phyloP scores from a whole-genome alignment of 2,888 invertebrate genomes.

The Drosophila hawaiiensis region DNA sequence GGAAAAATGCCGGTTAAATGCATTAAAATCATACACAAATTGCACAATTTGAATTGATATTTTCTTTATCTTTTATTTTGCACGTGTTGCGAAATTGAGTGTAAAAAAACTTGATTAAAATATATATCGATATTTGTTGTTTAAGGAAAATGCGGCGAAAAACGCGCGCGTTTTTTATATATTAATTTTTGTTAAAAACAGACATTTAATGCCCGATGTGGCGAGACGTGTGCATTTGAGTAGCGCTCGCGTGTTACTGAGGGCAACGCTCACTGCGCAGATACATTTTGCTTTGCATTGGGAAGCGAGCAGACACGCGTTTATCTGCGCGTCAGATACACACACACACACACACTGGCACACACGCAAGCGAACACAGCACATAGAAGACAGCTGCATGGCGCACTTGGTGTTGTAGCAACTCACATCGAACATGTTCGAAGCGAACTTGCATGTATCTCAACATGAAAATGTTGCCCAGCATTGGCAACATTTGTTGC shows the following conservation, averaged over 20 bases:
- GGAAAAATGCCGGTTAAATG: constrained; percentile 62
- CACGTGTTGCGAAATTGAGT: constrained; percentile 28
- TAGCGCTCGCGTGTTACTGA: constrained; percentile 84
- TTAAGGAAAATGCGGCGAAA: constrained; percentile 40
- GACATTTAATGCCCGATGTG: constrained; percentile 47
- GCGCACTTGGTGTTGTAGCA: constrained; percentile 4
- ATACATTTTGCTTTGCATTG: constrained; percentile 80
- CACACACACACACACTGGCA: constrained; percentile 16
- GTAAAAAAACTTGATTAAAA: neutral
- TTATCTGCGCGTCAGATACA: constrained; percentile 68
- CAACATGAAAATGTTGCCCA: constrained; percentile 34
- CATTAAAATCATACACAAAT: constrained; percentile 22
- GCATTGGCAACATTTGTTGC: constrained; percentile 49
- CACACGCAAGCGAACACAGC: constrained; percentile 2
- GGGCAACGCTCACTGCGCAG: constrained; percentile 77
- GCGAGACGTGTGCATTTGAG: constrained; percentile 68
- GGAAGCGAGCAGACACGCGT: constrained; percentile 29
- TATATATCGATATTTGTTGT: constrained; percentile 4
- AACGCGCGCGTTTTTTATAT: constrained; percentile 60
- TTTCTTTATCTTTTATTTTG: neutral
- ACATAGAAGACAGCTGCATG: constrained; percentile 6
- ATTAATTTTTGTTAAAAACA: constrained; percentile 1
- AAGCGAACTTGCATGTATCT: constrained; percentile 6
- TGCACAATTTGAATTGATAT: constrained; percentile 2
- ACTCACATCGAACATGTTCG: constrained; percentile 41